These are phyloP conservation scores for Squalus acanthias DNA, from an alignment of 2,797 vertebrate species.

Conservation along the genomic window DNA sequence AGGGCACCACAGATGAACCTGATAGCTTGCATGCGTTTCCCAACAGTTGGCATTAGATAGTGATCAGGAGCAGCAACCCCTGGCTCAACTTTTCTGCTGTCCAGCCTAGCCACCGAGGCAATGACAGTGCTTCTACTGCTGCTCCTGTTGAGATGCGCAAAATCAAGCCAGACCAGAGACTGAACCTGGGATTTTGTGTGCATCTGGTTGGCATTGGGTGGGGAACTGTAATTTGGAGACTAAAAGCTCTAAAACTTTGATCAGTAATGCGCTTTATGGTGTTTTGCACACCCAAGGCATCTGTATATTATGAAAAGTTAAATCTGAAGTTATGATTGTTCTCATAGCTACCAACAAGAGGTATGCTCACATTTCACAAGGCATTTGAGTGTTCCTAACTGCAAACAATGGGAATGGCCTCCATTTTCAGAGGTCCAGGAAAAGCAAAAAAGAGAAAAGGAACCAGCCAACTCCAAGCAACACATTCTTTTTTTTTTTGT, in stretches of 20 bases:
- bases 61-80: neutral
- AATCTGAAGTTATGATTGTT: neutral
- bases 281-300: neutral
- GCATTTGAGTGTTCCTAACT: neutral
- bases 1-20: neutral
- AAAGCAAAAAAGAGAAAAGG: neutral
- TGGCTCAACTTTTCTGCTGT: neutral
- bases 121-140: neutral
- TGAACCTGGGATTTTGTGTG: neutral
- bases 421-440: neutral
- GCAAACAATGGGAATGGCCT: neutral
- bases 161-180: neutral
- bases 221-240: neutral
- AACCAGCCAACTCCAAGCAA: neutral
- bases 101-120: neutral
- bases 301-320: neutral
- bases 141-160: neutral
- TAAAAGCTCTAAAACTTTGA: neutral
- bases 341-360: neutral
- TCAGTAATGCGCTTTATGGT: neutral
- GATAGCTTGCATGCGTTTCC: neutral
- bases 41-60: too few species aligned
- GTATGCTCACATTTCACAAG: neutral
- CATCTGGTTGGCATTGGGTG: neutral
- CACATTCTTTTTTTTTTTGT: neutral